Conservation (phyloP, 2,888 invertebrate species). For the Autographa gamma region DNA sequence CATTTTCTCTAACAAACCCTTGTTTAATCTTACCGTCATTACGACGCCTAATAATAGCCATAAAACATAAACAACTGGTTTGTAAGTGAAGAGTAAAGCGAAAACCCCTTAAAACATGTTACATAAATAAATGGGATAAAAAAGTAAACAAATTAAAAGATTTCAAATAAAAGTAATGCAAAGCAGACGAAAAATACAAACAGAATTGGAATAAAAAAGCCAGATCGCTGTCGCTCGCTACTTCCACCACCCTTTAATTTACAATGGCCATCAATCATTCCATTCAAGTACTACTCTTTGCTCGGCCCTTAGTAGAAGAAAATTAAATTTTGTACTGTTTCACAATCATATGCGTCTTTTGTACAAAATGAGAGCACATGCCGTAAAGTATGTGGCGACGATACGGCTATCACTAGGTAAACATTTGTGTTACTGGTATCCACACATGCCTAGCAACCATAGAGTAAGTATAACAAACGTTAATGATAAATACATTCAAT, state of each 20-base stretch:
- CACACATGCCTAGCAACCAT: conserved; percentile 42
- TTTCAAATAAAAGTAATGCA: conserved; percentile 1
- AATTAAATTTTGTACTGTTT: conserved; percentile 65
- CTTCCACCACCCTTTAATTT: conserved; percentile 31
- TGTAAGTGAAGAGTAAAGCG: not conserved
- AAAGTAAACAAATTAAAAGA: conserved; percentile 3
- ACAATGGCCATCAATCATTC: conserved; percentile 67
- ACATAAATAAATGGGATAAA: conserved; percentile 14
- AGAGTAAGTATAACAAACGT: conserved; percentile 27
- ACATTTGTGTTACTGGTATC: conserved; percentile 49
- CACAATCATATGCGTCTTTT: conserved; percentile 61
- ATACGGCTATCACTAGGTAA: conserved; percentile 62
- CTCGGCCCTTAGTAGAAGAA: conserved; percentile 61
- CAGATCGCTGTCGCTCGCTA: conserved; percentile 51
- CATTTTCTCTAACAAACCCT: not conserved
- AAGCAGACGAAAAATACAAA: not conserved
- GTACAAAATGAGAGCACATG: conserved; percentile 60
- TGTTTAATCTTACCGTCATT: not conserved
- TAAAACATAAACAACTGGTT: not conserved
- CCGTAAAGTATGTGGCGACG: conserved; percentile 50
- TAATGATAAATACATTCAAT: conserved; percentile 38
- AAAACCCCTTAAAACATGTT: conserved; percentile 17
- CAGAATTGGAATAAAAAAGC: conserved; percentile 1
- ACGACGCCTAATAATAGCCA: conserved; percentile 2
- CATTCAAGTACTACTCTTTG: conserved; percentile 61